Conservation (phyloP, 2,888 invertebrate species). For the Cyaniris semiargus region DNA sequence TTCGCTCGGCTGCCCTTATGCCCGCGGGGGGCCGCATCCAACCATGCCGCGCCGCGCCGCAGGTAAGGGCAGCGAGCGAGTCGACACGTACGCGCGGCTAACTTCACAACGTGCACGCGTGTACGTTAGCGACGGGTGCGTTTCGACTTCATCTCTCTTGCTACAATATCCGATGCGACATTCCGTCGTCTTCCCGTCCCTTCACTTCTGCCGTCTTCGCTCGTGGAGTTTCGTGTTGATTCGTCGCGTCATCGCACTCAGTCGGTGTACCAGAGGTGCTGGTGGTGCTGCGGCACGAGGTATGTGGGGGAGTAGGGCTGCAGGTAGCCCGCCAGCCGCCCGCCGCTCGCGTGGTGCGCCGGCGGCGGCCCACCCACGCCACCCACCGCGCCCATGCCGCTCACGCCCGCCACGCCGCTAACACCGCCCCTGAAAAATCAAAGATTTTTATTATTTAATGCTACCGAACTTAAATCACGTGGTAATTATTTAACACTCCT, state of each 20-base stretch:
- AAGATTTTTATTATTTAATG: not conserved
- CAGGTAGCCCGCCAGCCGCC: constrained; percentile 72
- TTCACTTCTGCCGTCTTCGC: constrained; percentile 5
- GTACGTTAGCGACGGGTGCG: not conserved
- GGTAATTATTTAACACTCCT: too few species aligned
- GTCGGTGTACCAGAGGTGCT: constrained; percentile 46
- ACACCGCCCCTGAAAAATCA: constrained; percentile 51
- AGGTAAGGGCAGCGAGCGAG: constrained; percentile 50
- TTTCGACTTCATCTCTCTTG: not conserved
- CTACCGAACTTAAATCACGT: too few species aligned
- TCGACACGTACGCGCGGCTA: constrained; percentile 32
- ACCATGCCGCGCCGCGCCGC: constrained; percentile 46
- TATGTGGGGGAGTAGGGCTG: constrained; percentile 76
- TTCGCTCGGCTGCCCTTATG: constrained; percentile 54
- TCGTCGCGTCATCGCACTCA: constrained; percentile 34
- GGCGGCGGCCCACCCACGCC: constrained; percentile 90
- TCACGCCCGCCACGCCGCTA: constrained; percentile 51
- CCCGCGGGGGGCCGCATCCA: constrained; percentile 46
- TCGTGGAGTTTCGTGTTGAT: not conserved
- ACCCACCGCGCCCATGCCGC: constrained; percentile 75
- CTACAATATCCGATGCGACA: not conserved
- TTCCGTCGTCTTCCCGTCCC: not conserved
- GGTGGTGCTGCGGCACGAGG: constrained; percentile 61
- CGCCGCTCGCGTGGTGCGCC: constrained; percentile 89
- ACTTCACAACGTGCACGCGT: not conserved